Base-by-base conservation (phyloP, 2,888 invertebrate species). In the Xanthia icteritia region DNA sequence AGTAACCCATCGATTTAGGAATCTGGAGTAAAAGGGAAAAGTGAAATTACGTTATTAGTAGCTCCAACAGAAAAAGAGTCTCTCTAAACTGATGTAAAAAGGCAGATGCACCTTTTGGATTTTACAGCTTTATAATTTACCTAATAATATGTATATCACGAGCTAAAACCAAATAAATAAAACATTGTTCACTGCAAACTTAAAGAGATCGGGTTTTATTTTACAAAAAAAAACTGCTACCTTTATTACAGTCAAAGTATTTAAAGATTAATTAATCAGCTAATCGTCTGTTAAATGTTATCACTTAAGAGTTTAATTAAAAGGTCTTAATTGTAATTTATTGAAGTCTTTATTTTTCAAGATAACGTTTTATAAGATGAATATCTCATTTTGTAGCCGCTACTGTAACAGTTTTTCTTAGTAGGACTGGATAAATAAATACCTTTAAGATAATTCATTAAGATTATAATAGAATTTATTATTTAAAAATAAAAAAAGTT, bases 11-110 rank as follows among this genome's bases (percentile, higher is more conserved):
- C 3, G 69, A 71, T 73, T 84, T 78, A 3, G 2, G 63, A 60
- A 69, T 83, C 74, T 75, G 48, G 80, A 84, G 72, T 75, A 63
- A 75, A 84, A 56, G 42, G 69, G 83, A 86, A 83, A 84, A 75
- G 63, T 51, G 75, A 70, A 75, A 79, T 27, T 56, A 66, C 54
- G 5, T n/a, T 15, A 4, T 27, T 23, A 23, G 42, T 64, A 54
- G 27, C 5, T 31, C 2, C 39, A 61, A 54, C 2, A 23, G 1
- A 45, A 63, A 13, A 60, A 42, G 1, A 48, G 23, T 39, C 0
- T 64, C 23, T 51, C 3, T 23, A 31, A 77, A 63, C 11, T 42
- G 9, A 31, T 5, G 9, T 17, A n/a, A 45, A 39, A 23, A n/a
- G 17, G 11, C 39, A 61, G 39, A 9, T 77, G 77, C 13, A 56